Evolutionary conservation across 1,140 invertebrate genomes (phyloP), one percentile per base, ranked within the genome.

Genomic region (Scaptodrosophila lebanonensis): DNA sequence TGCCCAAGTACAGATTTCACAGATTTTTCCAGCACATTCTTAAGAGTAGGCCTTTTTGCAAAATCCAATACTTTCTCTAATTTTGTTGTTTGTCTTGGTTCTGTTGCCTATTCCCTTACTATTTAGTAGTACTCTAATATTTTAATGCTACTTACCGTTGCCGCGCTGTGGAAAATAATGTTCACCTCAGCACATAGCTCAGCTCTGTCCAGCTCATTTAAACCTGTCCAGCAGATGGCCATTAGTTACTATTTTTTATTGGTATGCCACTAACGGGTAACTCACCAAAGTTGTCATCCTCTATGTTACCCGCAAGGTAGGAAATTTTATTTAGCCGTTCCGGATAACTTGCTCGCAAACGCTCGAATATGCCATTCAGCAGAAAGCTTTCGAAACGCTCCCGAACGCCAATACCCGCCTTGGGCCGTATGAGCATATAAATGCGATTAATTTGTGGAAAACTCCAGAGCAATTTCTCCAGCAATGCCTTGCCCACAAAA

Each of bases 111-210:
- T n/a, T n/a, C n/a, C n/a, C n/a, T n/a, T n/a, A n/a, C n/a, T n/a
- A n/a, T n/a, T n/a, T n/a, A n/a, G n/a, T n/a, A n/a, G n/a, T n/a
- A n/a, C n/a, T n/a, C n/a, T n/a, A n/a, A n/a, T n/a, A n/a, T n/a
- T n/a, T n/a, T n/a, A n/a, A n/a, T n/a, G n/a, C n/a, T n/a, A n/a
- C 75, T 69, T 13, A 98, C 91, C 12, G 95, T 96, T 0, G 96
- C 96, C 0, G 96, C 96, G 9, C 90, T 93, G 76, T 98, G 95
- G 73, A 97, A 95, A 7, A 97, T 91, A 18, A 97, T 88, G 30
- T 91, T 77, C 7, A 95, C 90, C 42, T 91, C 88, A 3, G 90
- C 86, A 7, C 87, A 86, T 0, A 96, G 77, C 7, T 88, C 77
- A 27, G 88, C 60, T 35, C 88, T 73, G 86, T 94, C 91, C 7